Evolutionary conservation across 2,888 invertebrate species (phyloP).

Genomic region (Alitta virens): DNA sequence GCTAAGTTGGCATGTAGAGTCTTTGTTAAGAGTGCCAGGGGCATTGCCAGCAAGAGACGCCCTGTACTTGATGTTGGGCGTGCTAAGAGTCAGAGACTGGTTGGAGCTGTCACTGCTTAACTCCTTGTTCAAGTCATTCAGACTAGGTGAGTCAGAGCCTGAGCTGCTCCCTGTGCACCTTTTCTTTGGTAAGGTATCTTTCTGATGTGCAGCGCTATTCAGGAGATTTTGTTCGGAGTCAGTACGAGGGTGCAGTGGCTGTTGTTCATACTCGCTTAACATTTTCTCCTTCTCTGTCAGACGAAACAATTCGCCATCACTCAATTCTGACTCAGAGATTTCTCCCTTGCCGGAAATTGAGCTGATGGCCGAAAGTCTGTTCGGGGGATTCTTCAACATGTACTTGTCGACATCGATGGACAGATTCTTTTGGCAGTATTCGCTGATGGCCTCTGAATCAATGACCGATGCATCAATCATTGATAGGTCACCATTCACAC

Average conservation of each 20-base stretch:
- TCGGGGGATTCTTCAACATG: constrained; percentile 16
- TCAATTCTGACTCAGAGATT: constrained; percentile 17
- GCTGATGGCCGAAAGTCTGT: constrained; percentile 9
- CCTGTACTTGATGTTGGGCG: constrained; percentile 21
- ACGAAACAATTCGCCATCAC: constrained; percentile 16
- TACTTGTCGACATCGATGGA: constrained; percentile 27
- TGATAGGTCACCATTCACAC: constrained; percentile 38
- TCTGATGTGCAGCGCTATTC: constrained; percentile 3
- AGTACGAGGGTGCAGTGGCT: constrained; percentile 4
- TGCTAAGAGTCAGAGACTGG: constrained; percentile 17
- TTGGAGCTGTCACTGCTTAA: constrained; percentile 9
- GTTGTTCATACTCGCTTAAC: constrained; percentile 16
- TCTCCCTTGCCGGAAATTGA: constrained; percentile 7
- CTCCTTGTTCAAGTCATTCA: constrained; percentile 19
- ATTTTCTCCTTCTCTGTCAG: constrained; percentile 10
- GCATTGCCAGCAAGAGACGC: not conserved
- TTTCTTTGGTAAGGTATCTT: constrained; percentile 8
- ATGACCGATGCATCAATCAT: constrained; percentile 49
- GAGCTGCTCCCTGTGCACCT: constrained; percentile 6
- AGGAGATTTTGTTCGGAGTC: constrained; percentile 14
- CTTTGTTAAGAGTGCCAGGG: constrained; percentile 6
- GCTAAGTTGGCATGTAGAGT: constrained; percentile 3
- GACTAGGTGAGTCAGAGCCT: constrained; percentile 9
- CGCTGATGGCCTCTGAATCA: constrained; percentile 48
- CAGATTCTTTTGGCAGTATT: constrained; percentile 36